Evolutionary conservation across 2,113 vertebrate genomes (phyloP), one percentile per base, ranked within the genome.

Genomic region (Psephotus haematonotus): DNA sequence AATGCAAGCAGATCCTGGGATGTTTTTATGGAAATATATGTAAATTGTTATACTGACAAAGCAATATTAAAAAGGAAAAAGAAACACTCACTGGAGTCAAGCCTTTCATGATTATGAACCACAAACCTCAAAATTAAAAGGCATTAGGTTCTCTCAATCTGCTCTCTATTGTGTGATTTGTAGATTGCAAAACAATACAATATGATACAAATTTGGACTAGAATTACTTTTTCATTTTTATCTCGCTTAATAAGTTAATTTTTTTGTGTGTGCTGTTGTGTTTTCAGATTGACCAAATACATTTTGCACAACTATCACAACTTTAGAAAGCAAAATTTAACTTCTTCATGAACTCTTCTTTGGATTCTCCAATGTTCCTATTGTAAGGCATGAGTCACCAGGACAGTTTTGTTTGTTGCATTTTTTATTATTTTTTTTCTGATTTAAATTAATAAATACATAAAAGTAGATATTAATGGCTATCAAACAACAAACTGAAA

Each of bases 261-360:
- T 46, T 1, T 79, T 84, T 33, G 53, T 49, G 1, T 4, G 24
- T 7, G 3, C 2, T 67, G 14, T 31, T 0, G 0, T 47, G 7
- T 64, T 63, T 92, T 85, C 62, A 64, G 22, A 23, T n/a, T 59
- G 25, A 59, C 8, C 8, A 37, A 75, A 79, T 12, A 4, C 3
- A 37, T 41, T 71, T 53, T 49, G 4, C 12, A 31, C 22, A 70
- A 43, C 4, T 47, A 29, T 14, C 10, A 11, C 17, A 29, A 83
- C 47, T 41, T 57, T 60, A 24, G 29, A 90, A 82, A 59, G 16
- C 37, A 37, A 92, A 85, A 63, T 37, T 23, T 68, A 17, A 3
- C 12, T 82, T 68, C 17, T 46, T 27, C 19, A 13, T 82, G 14
- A 75, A 33, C 9, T 57, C 6, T 24, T 70, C 17, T 43, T 62